Base-by-base conservation (phyloP, 2,888 invertebrate species). In the Drymonia ruficornis region DNA sequence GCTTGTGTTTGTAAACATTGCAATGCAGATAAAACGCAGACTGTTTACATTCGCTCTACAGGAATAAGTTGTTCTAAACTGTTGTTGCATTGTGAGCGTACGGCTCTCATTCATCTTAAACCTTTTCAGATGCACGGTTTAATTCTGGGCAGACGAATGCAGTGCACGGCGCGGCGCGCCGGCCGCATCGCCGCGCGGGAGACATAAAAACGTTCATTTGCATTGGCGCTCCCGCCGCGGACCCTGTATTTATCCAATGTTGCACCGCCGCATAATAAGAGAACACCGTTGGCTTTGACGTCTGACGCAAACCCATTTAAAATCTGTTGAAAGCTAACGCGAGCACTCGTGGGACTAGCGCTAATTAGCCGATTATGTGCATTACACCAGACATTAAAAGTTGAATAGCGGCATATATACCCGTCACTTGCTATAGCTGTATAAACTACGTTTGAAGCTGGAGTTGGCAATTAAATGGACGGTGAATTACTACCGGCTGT, bases 131-230 rank as follows among this genome's bases (percentile, higher is more conserved):
- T 77, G 85, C 80, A 76, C 74, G 80, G 80, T 85, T 89, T 86
- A 88, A 89, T 88, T 86, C 87, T 79, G 82, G 79, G 74, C 81
- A 81, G 84, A 81, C 84, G 81, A 84, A 81, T 83, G 84, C 84
- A 58, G 23, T 23, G 23, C 58, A 59, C 58, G 72, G 69, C 65
- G 74, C 69, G 63, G 63, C 63, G 72, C 65, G 65, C 55, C n/a
- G n/a, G 68, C 67, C 63, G 54, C 57, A n/a, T n/a, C 57, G 68
- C 68, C 65, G 75, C 72, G 63, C 61, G 74, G 71, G 78, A 80
- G 78, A 84, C 79, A 87, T 83, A 85, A 86, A 88, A 89, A 86
- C 84, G 74, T 84, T 87, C 85, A 89, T 91, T 90, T 90, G 84
- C 89, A 86, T 87, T 84, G 84, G 81, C 76, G 76, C 83, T 79